Conservation (phyloP, 2,797 vertebrate species). For the Rhadinocentrus ornatus region DNA sequence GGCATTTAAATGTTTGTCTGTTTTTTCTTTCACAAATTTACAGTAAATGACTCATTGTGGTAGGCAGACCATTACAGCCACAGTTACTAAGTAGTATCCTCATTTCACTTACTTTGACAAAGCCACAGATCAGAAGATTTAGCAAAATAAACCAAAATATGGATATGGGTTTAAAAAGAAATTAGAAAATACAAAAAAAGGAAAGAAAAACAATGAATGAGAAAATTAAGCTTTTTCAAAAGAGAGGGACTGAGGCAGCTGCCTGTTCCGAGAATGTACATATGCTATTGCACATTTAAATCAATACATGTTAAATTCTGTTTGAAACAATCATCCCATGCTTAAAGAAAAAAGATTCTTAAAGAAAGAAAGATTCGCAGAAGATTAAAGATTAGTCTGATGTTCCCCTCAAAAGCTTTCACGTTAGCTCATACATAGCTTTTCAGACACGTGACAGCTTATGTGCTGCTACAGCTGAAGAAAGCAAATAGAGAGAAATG, state of each 20-base stretch:
- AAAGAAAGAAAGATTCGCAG: conserved; percentile 49
- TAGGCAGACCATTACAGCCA: conserved; percentile 36
- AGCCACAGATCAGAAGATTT: conserved; percentile 26
- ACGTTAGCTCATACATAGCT: conserved; percentile 37
- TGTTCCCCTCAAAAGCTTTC: conserved; percentile 56
- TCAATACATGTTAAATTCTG: conserved; percentile 79
- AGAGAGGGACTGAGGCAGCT: conserved; percentile 67
- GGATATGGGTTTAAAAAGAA: conserved; percentile 26
- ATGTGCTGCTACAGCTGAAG: conserved; percentile 38
- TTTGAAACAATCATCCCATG: conserved; percentile 75
- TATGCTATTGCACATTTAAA: conserved; percentile 65
- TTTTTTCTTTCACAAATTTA: conserved; percentile 22
- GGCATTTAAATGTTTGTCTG: conserved; percentile 13
- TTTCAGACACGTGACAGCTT: conserved; percentile 65
- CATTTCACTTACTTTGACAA: conserved; percentile 42
- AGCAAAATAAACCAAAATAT: conserved; percentile 39
- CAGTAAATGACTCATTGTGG: conserved; percentile 50
- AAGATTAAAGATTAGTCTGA: conserved; percentile 62
- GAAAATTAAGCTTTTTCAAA: conserved; percentile 56
- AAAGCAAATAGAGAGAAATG: conserved; percentile 59
- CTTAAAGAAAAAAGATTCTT: conserved; percentile 59
- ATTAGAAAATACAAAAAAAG: background rate
- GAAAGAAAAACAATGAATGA: conserved; percentile 68
- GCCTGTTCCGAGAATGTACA: conserved; percentile 59
- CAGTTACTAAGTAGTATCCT: conserved; percentile 41